Percentiles rank a stretch among this genome's conserved stretches.
Evolutionary conservation across 2,113 vertebrate species (phyloP).

Genomic region (Quiscalus mexicanus): DNA sequence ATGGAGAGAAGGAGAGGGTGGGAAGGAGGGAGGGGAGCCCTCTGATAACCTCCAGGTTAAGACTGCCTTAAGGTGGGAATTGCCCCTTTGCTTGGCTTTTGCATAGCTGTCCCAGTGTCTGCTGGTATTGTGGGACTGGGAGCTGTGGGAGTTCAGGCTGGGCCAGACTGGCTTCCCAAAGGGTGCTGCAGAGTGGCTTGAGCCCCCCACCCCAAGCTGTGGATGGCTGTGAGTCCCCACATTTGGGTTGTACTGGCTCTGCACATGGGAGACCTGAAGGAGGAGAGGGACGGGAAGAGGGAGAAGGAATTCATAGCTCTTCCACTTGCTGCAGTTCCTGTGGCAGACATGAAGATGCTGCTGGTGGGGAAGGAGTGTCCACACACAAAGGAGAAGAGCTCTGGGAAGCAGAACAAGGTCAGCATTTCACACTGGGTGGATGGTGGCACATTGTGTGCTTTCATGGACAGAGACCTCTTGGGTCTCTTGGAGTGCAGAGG

Average conservation of each 20-base stretch:
- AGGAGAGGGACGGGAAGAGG: not conserved
- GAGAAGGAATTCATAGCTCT: not conserved
- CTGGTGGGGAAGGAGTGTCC: conserved; percentile 93
- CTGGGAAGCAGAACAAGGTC: conserved; percentile 96
- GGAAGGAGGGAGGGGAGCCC: not conserved
- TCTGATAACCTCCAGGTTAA: not conserved
- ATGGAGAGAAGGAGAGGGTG: not conserved
- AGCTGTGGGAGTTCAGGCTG: not conserved
- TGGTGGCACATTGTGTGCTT: not conserved
- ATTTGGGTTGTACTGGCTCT: not conserved
- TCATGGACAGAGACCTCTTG: not conserved
- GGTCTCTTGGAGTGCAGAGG: not conserved
- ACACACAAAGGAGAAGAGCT: conserved; percentile 91
- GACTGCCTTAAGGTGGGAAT: not conserved
- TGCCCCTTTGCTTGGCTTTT: not conserved
- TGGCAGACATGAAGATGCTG: conserved; percentile 89
- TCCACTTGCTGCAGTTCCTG: conserved; percentile 81
- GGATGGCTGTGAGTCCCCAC: not conserved
- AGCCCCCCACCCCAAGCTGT: not conserved
- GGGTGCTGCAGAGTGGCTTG: not conserved
- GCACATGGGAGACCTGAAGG: rapidly evolving
- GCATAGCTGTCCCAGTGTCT: rapidly evolving
- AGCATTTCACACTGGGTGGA: not conserved
- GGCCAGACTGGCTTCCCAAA: not conserved
- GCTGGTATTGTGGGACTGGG: not conserved